Conservation (phyloP, 2,113 vertebrate species). For the Genyomyrus donnyi region DNA sequence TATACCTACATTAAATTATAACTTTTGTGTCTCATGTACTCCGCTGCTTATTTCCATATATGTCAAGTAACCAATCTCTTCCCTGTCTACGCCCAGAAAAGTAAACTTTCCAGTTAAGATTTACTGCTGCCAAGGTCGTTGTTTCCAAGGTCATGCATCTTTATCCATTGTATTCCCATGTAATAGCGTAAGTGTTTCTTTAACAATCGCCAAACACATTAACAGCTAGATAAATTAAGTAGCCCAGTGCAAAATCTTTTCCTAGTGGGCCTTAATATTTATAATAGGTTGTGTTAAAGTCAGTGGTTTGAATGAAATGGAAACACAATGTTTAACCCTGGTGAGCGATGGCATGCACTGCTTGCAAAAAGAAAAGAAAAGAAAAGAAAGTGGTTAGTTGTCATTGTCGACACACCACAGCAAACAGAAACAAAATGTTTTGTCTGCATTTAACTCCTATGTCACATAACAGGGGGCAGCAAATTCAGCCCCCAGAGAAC, state of each 20-base stretch:
- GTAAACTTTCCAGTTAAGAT: not conserved
- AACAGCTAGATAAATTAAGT: not conserved
- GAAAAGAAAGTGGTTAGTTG: not conserved
- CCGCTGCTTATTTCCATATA: not conserved
- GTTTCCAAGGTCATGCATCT: not conserved
- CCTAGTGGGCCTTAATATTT: not conserved
- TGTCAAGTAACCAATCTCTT: not conserved
- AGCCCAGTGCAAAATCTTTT: not conserved
- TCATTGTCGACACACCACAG: not conserved
- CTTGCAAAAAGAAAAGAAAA: not conserved
- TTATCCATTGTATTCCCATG: not conserved
- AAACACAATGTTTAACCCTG: not conserved
- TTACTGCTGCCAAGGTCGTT: not conserved
- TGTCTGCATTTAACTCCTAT: not conserved
- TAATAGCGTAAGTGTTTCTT: not conserved
- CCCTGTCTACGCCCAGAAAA: not conserved
- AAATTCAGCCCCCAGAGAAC: not conserved
- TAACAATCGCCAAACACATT: not conserved
- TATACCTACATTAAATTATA: not conserved
- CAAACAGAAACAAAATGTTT: not conserved
- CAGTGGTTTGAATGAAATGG: not conserved
- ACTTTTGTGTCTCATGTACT: not conserved
- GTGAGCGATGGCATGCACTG: not conserved
- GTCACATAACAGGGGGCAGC: not conserved
- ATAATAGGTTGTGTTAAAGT: not conserved